Conservation (phyloP, 1,140 invertebrate genomes). For the Gonatopus flavifemur region DNA sequence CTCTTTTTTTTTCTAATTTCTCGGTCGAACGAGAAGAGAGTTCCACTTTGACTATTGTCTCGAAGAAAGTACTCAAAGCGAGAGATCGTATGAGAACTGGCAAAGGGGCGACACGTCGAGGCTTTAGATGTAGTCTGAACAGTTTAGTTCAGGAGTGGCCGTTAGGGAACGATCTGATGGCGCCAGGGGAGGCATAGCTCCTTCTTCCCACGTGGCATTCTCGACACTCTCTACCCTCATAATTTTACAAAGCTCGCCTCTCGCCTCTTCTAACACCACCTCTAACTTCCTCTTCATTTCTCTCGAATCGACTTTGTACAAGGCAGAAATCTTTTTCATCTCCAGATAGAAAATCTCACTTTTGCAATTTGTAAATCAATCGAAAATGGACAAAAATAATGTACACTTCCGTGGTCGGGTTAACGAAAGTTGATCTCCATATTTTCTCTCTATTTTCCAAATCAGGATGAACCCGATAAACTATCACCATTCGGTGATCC, state of each 20-base stretch:
- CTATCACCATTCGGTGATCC: too few relatives aligned
- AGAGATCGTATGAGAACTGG: too few relatives aligned
- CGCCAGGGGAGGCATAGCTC: slow-evolving; percentile 55
- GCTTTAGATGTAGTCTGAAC: slow-evolving; percentile 41
- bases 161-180: slow-evolving; percentile 53
- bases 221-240: slow-evolving; percentile 46
- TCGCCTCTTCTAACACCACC: slow-evolving; percentile 20
- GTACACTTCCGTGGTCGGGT: too few relatives aligned
- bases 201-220: slow-evolving; percentile 52
- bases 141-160: slow-evolving; percentile 53
- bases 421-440: too few relatives aligned
- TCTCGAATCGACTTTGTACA: background rate
- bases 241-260: slow-evolving; percentile 37
- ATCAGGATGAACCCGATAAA: too few relatives aligned
- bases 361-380: background rate
- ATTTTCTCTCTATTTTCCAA: too few relatives aligned
- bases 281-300: background rate
- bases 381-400: too few relatives aligned
- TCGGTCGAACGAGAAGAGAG: too few relatives aligned
- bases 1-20: background rate
- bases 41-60: too few relatives aligned
- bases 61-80: too few relatives aligned
- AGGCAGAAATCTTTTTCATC: background rate
- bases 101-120: slow-evolving; percentile 27
- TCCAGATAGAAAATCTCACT: background rate